A percentile compares a stretch with the other conserved stretches of the same genome.
Evolutionary conservation across 1,140 invertebrate genomes (phyloP).

Genomic region (Harpegnathos saltator): DNA sequence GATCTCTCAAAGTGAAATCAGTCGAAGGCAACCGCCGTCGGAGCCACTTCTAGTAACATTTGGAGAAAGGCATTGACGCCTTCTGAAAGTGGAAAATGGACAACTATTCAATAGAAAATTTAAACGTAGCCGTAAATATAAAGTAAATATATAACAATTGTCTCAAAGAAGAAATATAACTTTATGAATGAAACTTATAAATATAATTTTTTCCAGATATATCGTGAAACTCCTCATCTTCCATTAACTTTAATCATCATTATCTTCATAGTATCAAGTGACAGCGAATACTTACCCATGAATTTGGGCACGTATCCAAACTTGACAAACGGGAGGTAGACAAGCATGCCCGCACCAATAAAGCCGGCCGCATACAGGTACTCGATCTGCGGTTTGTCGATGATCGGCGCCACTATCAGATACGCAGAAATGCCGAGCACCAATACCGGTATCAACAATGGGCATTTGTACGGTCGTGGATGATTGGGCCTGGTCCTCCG

Average conservation of each 20-base stretch:
- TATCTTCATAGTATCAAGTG: not conserved
- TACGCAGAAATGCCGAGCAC: conserved; percentile 95
- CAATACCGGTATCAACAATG: conserved; percentile 95
- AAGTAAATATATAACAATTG: not conserved
- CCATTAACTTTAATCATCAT: not conserved
- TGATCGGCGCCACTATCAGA: conserved; percentile 96
- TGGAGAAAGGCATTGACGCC: conserved; percentile 95
- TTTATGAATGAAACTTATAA: too few relatives aligned
- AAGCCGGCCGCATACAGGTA: conserved; percentile 96
- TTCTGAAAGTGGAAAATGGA: conserved; percentile 88
- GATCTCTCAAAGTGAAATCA: conserved; percentile 79
- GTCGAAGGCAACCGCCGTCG: conserved; percentile 92
- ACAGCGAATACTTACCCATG: conserved; percentile 90
- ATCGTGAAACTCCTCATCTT: conserved; percentile 59
- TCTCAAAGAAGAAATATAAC: too few relatives aligned
- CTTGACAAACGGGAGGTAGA: conserved; percentile 97
- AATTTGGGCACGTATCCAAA: conserved; percentile 92
- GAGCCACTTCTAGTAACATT: conserved; percentile 95
- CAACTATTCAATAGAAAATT: not conserved
- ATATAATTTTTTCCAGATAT: not conserved
- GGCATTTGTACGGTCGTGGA: conserved; percentile 95
- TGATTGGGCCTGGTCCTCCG: conserved; percentile 94
- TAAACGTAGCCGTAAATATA: not conserved
- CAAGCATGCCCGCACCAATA: conserved; percentile 94
- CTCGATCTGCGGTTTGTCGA: conserved; percentile 95